phyloP scores from a whole-genome alignment of 2,113 vertebrate species.

The Paraplagusia blochii region DNA sequence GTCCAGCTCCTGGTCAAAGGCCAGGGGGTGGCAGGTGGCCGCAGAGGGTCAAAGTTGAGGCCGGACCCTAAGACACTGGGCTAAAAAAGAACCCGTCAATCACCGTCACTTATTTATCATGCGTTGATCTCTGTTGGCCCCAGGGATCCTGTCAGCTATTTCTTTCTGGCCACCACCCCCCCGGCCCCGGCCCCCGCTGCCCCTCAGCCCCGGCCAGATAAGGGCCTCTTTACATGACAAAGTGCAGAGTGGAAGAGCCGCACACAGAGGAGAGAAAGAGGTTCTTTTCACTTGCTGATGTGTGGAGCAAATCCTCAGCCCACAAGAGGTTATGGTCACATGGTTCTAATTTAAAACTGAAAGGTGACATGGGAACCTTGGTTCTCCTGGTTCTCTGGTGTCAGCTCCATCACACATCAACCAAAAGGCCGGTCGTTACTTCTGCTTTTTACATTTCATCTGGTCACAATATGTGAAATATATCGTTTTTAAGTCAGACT shows the following conservation, averaged over 20 bases:
- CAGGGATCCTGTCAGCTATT: slow-evolving; percentile 51
- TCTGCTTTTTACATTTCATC: slow-evolving; percentile 3
- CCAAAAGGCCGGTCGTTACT: slow-evolving; percentile 3
- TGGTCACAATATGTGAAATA: slow-evolving; percentile 4
- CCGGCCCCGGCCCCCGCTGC: slow-evolving; percentile 16
- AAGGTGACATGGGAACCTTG: slow-evolving; percentile 49
- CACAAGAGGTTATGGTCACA: slow-evolving; percentile 55
- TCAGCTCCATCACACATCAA: slow-evolving; percentile 1
- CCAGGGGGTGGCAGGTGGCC: slow-evolving; percentile 71
- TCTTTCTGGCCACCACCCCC: slow-evolving; percentile 53
- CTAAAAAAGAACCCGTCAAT: slow-evolving; percentile 74
- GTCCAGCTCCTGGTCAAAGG: slow-evolving; percentile 58
- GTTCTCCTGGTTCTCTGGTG: slow-evolving; percentile 8
- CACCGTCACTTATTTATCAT: slow-evolving; percentile 67
- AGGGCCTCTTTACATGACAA: slow-evolving; percentile 79
- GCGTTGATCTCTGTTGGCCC: slow-evolving; percentile 50
- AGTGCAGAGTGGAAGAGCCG: slow-evolving; percentile 62
- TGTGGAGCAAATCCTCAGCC: slow-evolving; percentile 58
- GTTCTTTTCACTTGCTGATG: slow-evolving; percentile 53
- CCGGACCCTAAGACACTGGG: slow-evolving; percentile 45
- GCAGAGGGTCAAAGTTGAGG: slow-evolving; percentile 64
- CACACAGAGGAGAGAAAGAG: slow-evolving; percentile 54
- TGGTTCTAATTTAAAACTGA: slow-evolving; percentile 54
- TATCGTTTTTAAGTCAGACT: slow-evolving; percentile 8
- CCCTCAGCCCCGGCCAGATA: slow-evolving; percentile 50